Percentiles rank a stretch among this genome's conserved stretches.
Evolutionary conservation across 2,888 invertebrate species (phyloP).

Genomic region (Seira sanloemensis): DNA sequence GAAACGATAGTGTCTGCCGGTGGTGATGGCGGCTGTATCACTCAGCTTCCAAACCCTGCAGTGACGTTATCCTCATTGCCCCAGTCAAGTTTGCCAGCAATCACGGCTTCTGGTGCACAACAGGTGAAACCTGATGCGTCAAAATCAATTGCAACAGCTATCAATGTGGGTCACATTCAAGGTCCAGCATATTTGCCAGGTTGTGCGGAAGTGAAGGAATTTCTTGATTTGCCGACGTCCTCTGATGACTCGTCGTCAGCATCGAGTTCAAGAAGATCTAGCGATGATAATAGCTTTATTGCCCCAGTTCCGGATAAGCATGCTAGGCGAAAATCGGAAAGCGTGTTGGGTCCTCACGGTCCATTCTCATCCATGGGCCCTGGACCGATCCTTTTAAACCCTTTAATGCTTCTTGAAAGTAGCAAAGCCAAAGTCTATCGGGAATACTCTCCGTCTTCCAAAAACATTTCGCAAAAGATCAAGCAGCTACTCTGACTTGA

Average conservation of each 20-base stretch:
- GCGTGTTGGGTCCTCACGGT: neutral
- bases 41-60: neutral
- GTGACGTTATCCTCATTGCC: neutral
- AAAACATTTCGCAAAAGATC: constrained; percentile 60
- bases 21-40: neutral
- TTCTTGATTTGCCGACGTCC: constrained; percentile 27
- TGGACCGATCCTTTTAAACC: constrained; percentile 46
- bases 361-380: neutral
- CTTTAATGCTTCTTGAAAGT: constrained; percentile 6
- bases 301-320: neutral
- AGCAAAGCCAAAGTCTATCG: constrained; percentile 12
- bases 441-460: constrained; percentile 49
- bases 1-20: constrained; percentile 36
- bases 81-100: neutral
- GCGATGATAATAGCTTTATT: constrained; percentile 2
- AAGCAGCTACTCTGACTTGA: constrained; percentile 58
- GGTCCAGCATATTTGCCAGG: too few relatives aligned
- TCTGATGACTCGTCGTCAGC: constrained; percentile 18
- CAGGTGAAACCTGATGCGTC: too few relatives aligned
- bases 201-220: neutral
- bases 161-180: neutral
- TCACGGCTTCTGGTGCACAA: too few relatives aligned
- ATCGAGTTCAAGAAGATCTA: neutral
- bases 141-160: too few relatives aligned
- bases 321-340: constrained; percentile 17